Evolutionary conservation across 92 coral and sea anemone genomes (phyloP), one percentile per base, ranked within the genome.

Genomic region (Paramuricea clavata): DNA sequence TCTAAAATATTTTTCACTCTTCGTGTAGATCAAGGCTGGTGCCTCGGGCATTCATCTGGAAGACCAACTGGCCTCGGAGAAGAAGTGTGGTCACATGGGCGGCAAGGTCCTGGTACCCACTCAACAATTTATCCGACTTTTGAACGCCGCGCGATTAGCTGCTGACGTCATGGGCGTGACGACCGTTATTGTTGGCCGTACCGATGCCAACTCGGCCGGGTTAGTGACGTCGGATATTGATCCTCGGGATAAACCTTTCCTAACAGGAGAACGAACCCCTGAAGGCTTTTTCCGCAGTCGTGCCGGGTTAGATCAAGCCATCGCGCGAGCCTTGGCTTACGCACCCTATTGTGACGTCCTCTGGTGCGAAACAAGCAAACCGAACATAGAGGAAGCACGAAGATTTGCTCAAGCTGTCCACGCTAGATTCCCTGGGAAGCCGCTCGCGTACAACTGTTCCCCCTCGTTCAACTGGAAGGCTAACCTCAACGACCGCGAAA

Each of bases 381-480:
- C 98, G 32, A 93, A 92, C 60, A 88, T 95, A 52, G 93, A 94
- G 3, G 98, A 95, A 86, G 98, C 98, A 7, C 86, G 92, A 70
- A 72, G 90, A 79, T 95, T 95, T 91, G 98, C 98, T 21, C 87
- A 92, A 49, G 98, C 95, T 33, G 86, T 95, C 81, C 98, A 95
- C 80, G 93, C 98, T 13, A 67, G 76, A 70, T 95, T 87, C 64
- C 98, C 98, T 31, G 98, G 98, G 12, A 95, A 95, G 75, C 98
- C 98, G 28, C 95, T 95, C 5, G 98, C 98, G n/a, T 95, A 95
- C 86, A 95, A 95, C 92, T 95, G 98, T 78, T 95, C 98, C 26
- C 98, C 98, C 19, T 95, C 98, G 1, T 95, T 95, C 85, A 95
- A 95, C 98, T 95, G 98, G 98, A 95, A 91, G 70, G 98, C 98